These are phyloP conservation scores for Vulpes vulpes DNA, from an alignment of 2,113 vertebrate species.

Conservation along the genomic window DNA sequence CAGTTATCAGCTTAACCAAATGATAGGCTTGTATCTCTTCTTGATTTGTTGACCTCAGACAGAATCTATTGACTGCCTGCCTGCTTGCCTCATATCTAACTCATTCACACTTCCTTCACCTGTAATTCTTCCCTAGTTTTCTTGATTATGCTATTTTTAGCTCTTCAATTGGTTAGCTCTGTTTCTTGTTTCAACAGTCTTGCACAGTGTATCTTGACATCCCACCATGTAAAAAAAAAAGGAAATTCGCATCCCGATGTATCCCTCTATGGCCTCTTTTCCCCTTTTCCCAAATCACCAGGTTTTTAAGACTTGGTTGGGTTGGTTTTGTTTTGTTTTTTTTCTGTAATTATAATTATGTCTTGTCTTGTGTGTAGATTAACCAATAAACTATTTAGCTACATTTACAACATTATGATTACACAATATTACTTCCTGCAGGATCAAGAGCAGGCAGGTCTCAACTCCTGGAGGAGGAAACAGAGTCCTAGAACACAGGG, in stretches of 20 bases:
- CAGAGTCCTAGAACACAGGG: neutral
- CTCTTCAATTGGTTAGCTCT: conserved; percentile 24
- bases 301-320: neutral
- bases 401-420: neutral
- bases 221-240: neutral
- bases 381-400: conserved; percentile 39
- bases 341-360: neutral
- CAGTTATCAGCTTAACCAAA: conserved; percentile 8
- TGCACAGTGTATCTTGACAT: neutral
- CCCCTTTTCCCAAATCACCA: neutral
- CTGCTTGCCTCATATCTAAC: neutral
- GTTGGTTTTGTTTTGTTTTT: neutral
- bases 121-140: conserved; percentile 21
- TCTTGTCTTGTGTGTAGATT: neutral
- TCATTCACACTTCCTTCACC: conserved; percentile 59
- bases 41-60: conserved; percentile 46
- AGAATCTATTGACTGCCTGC: neutral
- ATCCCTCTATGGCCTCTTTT: neutral
- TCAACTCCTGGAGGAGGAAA: neutral
- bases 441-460: neutral
- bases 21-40: neutral
- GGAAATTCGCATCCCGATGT: neutral
- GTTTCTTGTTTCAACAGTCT: conserved; percentile 21
- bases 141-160: conserved; percentile 55
- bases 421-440: conserved; percentile 31